These are phyloP conservation scores for Heliconius himera DNA, from an alignment of 1,140 invertebrate species.

Conservation along the genomic window DNA sequence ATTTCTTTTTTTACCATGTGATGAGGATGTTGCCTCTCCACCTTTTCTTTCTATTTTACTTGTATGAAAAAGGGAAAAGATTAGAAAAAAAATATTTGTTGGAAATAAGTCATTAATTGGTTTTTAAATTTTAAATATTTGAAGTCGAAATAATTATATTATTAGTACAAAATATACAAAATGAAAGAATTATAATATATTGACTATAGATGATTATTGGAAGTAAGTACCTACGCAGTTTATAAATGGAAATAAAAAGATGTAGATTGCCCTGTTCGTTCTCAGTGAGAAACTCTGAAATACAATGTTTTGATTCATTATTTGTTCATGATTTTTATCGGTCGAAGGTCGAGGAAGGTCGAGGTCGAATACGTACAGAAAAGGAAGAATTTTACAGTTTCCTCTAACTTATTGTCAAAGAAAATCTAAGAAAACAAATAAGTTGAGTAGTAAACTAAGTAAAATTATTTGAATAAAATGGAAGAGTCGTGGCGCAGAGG, in stretches of 20 bases:
- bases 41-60: slow-evolving; percentile 32
- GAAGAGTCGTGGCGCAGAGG: no score
- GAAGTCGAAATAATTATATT: no score
- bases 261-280: not conserved
- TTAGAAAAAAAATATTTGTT: slow-evolving; percentile 29
- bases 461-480: not conserved
- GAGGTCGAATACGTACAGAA: slow-evolving; percentile 35
- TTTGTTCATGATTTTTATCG: slow-evolving; percentile 38
- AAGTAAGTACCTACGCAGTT: not conserved
- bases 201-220: not conserved
- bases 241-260: not conserved
- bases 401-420: slow-evolving; percentile 37
- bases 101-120: not conserved
- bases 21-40: slow-evolving; percentile 34
- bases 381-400: slow-evolving; percentile 38
- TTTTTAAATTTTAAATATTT: no score
- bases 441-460: not conserved
- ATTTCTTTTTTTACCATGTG: slow-evolving; percentile 26
- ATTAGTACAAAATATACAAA: not conserved
- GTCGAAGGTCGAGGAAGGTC: no score
- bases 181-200: not conserved
- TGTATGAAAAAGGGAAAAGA: slow-evolving; percentile 27
- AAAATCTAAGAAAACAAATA: slow-evolving; percentile 40
- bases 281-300: slow-evolving; percentile 20
- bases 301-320: slow-evolving; percentile 29